A percentile compares a stretch with the other conserved stretches of the same genome.
Conservation (phyloP, 2,888 invertebrate species). For the Drosophila nr. perissopoda region DNA sequence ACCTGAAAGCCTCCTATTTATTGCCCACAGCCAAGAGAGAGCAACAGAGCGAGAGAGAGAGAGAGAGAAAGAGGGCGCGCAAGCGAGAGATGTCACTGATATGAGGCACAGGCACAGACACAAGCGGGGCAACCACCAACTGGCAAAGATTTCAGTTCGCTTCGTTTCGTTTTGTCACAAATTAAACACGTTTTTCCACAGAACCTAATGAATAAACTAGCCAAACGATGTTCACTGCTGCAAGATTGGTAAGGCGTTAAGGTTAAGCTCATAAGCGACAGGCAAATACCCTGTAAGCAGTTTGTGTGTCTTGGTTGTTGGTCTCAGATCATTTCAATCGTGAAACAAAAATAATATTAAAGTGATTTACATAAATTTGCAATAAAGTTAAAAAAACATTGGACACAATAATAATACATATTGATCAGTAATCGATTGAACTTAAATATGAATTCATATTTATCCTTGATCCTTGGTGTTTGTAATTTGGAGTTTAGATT, state of each 20-base stretch:
- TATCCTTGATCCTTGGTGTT: neutral
- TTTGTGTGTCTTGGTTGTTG: neutral
- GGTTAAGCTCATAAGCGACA: neutral
- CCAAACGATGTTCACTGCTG: slow-evolving; percentile 36
- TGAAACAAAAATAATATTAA: neutral
- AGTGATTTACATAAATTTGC: neutral
- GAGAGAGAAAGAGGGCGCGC: neutral
- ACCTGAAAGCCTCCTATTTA: slow-evolving; percentile 33
- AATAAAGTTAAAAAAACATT: neutral
- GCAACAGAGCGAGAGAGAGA: no score
- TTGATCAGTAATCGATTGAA: neutral
- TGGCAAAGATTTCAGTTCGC: slow-evolving; percentile 38
- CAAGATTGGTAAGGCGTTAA: slow-evolving; percentile 6
- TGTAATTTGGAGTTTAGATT: neutral
- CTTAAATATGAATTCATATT: neutral
- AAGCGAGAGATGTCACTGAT: slow-evolving; percentile 63
- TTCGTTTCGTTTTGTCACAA: slow-evolving; percentile 81
- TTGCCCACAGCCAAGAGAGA: slow-evolving; percentile 27
- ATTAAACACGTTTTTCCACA: slow-evolving; percentile 83
- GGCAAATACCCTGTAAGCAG: slow-evolving; percentile 17
- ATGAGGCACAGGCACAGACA: slow-evolving; percentile 40
- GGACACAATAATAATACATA: neutral
- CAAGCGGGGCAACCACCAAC: slow-evolving; percentile 25
- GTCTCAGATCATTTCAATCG: neutral
- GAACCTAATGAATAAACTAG: slow-evolving; percentile 83